phyloP scores from a whole-genome alignment of 1,140 invertebrate genomes.

The Harlomillsia oculata region DNA sequence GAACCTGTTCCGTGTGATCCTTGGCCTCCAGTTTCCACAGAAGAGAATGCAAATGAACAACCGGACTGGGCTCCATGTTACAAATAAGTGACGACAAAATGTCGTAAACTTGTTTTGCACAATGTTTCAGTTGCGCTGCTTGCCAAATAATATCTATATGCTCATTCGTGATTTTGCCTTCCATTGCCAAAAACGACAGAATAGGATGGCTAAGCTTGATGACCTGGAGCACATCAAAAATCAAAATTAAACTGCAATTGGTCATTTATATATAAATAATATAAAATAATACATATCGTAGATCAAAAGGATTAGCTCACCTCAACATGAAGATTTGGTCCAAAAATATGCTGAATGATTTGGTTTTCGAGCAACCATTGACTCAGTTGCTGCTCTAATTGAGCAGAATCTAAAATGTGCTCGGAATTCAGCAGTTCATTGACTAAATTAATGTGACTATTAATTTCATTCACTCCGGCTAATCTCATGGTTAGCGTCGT shows the following conservation, averaged over 20 bases:
- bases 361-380: conserved; percentile 82
- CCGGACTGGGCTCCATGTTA: conserved; percentile 73
- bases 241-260: conserved; percentile 2
- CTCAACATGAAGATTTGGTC: conserved; percentile 90
- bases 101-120: conserved; percentile 84
- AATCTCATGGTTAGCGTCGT: conserved; percentile 84
- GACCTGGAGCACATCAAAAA: conserved; percentile 48
- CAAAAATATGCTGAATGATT: conserved; percentile 89
- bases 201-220: conserved; percentile 91
- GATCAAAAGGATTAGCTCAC: conserved; percentile 42
- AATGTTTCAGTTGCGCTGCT: conserved; percentile 86
- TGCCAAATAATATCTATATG: conserved; percentile 90
- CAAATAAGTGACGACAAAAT: conserved; percentile 78
- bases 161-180: conserved; percentile 77
- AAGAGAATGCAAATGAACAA: conserved; percentile 74
- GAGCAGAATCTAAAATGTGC: conserved; percentile 68
- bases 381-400: conserved; percentile 69
- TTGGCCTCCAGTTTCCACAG: conserved; percentile 74
- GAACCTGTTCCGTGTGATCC: conserved; percentile 79
- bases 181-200: conserved; percentile 81
- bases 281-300: background rate
- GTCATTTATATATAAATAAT: background rate
- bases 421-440: conserved; percentile 82
- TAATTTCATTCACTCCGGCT: conserved; percentile 85
- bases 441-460: conserved; percentile 80